A percentile compares a stretch with the other conserved stretches of the same genome.
Evolutionary conservation across 2,797 vertebrate genomes (phyloP).

Genomic region (Mastacembelus armatus): DNA sequence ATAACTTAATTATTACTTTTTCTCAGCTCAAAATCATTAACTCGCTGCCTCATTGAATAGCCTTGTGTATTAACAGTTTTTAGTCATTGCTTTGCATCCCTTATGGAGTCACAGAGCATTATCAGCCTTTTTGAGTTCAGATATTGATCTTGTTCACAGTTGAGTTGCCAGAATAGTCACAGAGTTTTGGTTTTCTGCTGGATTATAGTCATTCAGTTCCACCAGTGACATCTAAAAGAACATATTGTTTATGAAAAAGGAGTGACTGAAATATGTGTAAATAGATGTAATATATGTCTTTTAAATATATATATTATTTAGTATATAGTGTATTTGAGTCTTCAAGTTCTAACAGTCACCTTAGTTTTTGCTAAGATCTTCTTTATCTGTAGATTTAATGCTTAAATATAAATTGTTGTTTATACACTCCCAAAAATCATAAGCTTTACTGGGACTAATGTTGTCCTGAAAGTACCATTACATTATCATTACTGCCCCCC

Average conservation of each 20-base stretch:
- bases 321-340: too few species aligned
- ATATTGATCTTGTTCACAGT: constrained; percentile 36
- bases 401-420: background rate
- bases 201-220: constrained; percentile 5
- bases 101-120: too few species aligned
- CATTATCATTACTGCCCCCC: too few species aligned
- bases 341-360: too few species aligned
- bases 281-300: too few species aligned
- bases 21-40: constrained; percentile 16
- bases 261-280: background rate
- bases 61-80: constrained; percentile 8
- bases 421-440: background rate
- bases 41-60: constrained; percentile 9
- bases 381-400: too few species aligned
- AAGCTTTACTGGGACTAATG: background rate
- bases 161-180: constrained; percentile 4
- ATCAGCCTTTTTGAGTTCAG: constrained; percentile 29
- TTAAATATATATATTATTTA: too few species aligned
- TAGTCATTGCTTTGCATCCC: constrained; percentile 12
- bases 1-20: constrained; percentile 29
- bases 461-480: background rate
- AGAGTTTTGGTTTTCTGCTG: constrained; percentile 20
- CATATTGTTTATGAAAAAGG: background rate
- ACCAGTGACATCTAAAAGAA: constrained; percentile 1
- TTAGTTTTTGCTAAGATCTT: too few species aligned